Evolutionary conservation across 2,797 vertebrate genomes (phyloP).

Genomic region (Pipistrellus pipistrellus): DNA sequence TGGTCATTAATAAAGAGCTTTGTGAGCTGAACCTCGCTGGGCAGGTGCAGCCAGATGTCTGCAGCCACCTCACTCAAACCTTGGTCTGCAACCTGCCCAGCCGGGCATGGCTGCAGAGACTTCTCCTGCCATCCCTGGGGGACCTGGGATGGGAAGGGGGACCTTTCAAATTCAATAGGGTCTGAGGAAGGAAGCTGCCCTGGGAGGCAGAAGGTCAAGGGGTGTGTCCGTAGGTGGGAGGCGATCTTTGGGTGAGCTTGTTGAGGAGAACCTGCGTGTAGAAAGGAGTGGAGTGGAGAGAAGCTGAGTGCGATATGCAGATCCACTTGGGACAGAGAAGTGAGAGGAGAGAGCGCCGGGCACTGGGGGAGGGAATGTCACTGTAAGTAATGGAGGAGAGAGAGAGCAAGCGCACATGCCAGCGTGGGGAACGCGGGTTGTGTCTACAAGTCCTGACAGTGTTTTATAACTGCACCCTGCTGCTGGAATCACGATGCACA

Average conservation of each 20-base stretch:
- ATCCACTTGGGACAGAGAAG: background rate
- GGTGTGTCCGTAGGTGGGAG: background rate
- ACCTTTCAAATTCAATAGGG: background rate
- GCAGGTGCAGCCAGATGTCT: background rate
- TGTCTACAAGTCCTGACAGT: background rate
- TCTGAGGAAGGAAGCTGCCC: background rate
- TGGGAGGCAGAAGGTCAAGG: background rate
- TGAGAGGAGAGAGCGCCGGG: background rate
- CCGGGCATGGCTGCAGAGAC: background rate
- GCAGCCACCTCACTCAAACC: accelerated
- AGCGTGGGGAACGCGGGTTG: background rate
- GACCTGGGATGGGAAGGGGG: background rate
- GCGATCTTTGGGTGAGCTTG: background rate
- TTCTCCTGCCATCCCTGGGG: background rate
- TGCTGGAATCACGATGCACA: background rate
- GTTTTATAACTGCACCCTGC: conserved; percentile 3
- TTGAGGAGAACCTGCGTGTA: background rate
- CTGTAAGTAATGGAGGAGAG: conserved; percentile 1
- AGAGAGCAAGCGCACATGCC: background rate
- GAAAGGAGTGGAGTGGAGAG: background rate
- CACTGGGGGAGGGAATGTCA: background rate
- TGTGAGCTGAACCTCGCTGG: background rate
- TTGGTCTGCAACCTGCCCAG: background rate
- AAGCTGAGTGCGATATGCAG: background rate
- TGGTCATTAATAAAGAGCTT: background rate